phyloP scores from a whole-genome alignment of 2,888 invertebrate genomes.

The Troides helena region DNA sequence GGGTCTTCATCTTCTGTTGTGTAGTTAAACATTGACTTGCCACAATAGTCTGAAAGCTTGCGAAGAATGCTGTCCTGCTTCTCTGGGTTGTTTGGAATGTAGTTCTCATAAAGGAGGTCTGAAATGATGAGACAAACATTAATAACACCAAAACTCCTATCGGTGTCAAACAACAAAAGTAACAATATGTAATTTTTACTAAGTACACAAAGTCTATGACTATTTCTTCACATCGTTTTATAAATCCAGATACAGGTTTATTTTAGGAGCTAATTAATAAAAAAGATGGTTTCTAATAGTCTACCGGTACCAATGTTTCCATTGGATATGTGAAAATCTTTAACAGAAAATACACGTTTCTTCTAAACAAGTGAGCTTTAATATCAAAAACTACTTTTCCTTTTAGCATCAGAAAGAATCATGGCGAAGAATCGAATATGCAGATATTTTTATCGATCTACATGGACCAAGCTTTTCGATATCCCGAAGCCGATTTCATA shows the following conservation, averaged over 20 bases:
- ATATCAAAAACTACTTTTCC: too few species aligned
- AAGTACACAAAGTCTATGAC: neutral
- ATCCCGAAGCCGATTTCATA: slow-evolving; percentile 2
- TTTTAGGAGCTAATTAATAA: too few species aligned
- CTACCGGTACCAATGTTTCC: too few species aligned
- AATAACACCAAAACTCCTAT: neutral
- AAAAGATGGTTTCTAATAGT: too few species aligned
- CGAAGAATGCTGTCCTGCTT: slow-evolving; percentile 80
- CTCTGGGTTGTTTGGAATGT: slow-evolving; percentile 75
- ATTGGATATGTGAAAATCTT: too few species aligned
- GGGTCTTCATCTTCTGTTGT: slow-evolving; percentile 81
- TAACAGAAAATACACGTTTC: too few species aligned
- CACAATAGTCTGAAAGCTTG: slow-evolving; percentile 86
- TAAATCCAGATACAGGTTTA: too few species aligned
- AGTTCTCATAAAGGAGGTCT: slow-evolving; percentile 82
- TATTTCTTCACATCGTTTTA: too few species aligned
- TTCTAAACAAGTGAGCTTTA: too few species aligned
- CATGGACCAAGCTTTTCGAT: neutral
- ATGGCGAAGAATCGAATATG: neutral
- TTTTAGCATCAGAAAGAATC: too few species aligned
- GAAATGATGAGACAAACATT: slow-evolving; percentile 49
- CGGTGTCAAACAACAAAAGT: neutral
- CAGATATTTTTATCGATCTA: neutral
- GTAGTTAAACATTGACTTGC: slow-evolving; percentile 85
- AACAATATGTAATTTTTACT: neutral